A percentile compares a stretch with the other conserved stretches of the same genome.
Conservation (phyloP, 2,113 vertebrate genomes). For the Sminthopsis crassicaudata region DNA sequence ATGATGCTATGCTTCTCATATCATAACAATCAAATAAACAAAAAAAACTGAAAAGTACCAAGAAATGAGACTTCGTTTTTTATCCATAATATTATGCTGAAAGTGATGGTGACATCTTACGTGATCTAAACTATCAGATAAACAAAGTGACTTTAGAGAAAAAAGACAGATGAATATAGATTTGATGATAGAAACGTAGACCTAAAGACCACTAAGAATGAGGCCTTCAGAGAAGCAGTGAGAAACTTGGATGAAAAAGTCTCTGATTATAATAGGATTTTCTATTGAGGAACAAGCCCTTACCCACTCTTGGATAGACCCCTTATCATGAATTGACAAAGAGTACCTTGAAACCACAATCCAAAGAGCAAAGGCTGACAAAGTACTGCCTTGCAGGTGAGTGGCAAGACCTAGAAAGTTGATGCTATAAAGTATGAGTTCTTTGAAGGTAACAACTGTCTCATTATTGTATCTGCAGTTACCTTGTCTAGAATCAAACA, state of each 20-base stretch:
- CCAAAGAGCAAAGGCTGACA: not conserved
- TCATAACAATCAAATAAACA: not conserved
- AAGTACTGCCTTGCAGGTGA: not conserved
- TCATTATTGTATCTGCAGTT: not conserved
- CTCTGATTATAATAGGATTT: conserved; percentile 48
- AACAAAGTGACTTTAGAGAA: not conserved
- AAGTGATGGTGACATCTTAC: not conserved
- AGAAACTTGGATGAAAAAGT: conserved; percentile 16
- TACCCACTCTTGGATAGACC: not conserved
- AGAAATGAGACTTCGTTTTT: not conserved
- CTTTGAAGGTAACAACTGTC: not conserved
- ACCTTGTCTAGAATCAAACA: not conserved
- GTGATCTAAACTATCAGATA: not conserved
- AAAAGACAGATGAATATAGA: not conserved
- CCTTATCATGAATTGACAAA: not conserved
- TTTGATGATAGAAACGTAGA: not conserved
- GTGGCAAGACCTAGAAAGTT: not conserved
- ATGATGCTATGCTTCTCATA: not conserved
- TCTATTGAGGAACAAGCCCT: conserved; percentile 41
- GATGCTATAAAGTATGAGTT: not conserved
- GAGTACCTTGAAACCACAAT: not conserved
- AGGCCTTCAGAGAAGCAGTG: not conserved
- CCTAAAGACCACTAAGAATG: conserved; percentile 18
- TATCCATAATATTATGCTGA: not conserved
- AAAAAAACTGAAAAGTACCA: not conserved